These are phyloP conservation scores for Cerastis rubricosa DNA, from an alignment of 2,888 invertebrate genomes.

Conservation along the genomic window DNA sequence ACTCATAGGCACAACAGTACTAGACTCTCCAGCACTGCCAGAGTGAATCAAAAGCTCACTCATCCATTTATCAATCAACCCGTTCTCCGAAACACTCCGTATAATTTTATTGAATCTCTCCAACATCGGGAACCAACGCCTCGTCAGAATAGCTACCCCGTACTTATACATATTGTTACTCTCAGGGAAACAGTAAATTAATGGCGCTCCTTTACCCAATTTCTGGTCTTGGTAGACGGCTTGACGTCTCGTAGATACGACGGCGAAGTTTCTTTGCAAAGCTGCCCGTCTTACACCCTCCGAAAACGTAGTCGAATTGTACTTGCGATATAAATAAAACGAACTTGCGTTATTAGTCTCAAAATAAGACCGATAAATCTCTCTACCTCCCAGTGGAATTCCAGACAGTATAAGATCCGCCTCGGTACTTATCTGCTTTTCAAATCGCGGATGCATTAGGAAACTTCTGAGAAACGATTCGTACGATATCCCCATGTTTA, in stretches of 20 bases:
- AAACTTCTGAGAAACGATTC: slow-evolving; percentile 89
- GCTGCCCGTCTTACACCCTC: slow-evolving; percentile 85
- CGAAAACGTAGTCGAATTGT: slow-evolving; percentile 83
- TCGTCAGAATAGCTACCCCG: slow-evolving; percentile 85
- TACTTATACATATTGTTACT: slow-evolving; percentile 88
- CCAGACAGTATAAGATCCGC: slow-evolving; percentile 85
- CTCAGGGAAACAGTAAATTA: slow-evolving; percentile 87
- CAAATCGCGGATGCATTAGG: slow-evolving; percentile 89
- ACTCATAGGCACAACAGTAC: slow-evolving; percentile 80
- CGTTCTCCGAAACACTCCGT: slow-evolving; percentile 87
- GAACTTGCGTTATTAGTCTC: slow-evolving; percentile 86
- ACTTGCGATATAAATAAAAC: slow-evolving; percentile 88
- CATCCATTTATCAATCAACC: slow-evolving; percentile 88
- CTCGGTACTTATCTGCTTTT: slow-evolving; percentile 88
- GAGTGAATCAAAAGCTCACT: slow-evolving; percentile 83
- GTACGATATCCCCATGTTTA: slow-evolving; percentile 88
- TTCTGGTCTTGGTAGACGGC: slow-evolving; percentile 86
- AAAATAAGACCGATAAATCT: slow-evolving; percentile 88
- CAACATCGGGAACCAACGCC: slow-evolving; percentile 88
- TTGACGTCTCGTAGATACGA: slow-evolving; percentile 86
- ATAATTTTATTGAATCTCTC: slow-evolving; percentile 86
- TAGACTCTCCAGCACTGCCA: slow-evolving; percentile 73
- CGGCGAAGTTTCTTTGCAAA: slow-evolving; percentile 84
- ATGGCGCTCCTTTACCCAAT: slow-evolving; percentile 83
- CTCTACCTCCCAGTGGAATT: slow-evolving; percentile 86